Evolutionary conservation across 1,140 invertebrate species (phyloP).

Genomic region (Dendrolimus kikuchii): DNA sequence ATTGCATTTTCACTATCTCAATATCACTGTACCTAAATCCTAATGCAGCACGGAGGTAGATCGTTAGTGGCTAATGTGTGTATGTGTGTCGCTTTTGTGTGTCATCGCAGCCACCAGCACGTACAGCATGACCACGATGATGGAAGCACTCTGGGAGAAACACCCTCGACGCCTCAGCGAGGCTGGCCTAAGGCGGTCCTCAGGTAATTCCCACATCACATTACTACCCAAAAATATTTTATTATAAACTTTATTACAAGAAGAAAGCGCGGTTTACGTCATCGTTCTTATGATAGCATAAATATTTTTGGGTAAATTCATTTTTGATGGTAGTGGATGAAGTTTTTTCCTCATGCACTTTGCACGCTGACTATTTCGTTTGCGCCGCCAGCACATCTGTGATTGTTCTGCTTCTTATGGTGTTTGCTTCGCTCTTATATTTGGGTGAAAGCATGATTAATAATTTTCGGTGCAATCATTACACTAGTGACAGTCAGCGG

Average conservation of each 20-base stretch:
- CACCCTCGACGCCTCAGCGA: constrained; percentile 79
- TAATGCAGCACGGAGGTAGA: constrained; percentile 8
- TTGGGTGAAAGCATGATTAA: constrained; percentile 20
- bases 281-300: no score
- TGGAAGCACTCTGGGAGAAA: constrained; percentile 80
- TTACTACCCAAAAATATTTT: constrained; percentile 9
- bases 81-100: constrained; percentile 62
- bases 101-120: constrained; percentile 74
- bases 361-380: no score
- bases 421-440: constrained; percentile 35
- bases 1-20: no score
- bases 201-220: constrained; percentile 73
- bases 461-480: neutral
- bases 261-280: neutral
- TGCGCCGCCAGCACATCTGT: constrained; percentile 7
- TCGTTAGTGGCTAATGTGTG: constrained; percentile 61
- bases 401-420: constrained; percentile 29
- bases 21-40: no score
- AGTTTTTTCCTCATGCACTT: no score
- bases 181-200: constrained; percentile 78
- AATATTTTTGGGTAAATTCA: no score
- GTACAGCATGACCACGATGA: constrained; percentile 72
- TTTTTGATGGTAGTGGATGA: no score
- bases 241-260: constrained; percentile 4
- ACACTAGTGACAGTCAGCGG: constrained; percentile 6